These are phyloP conservation scores for Alethe castanea DNA, from an alignment of 2,113 vertebrate genomes.

Conservation along the genomic window DNA sequence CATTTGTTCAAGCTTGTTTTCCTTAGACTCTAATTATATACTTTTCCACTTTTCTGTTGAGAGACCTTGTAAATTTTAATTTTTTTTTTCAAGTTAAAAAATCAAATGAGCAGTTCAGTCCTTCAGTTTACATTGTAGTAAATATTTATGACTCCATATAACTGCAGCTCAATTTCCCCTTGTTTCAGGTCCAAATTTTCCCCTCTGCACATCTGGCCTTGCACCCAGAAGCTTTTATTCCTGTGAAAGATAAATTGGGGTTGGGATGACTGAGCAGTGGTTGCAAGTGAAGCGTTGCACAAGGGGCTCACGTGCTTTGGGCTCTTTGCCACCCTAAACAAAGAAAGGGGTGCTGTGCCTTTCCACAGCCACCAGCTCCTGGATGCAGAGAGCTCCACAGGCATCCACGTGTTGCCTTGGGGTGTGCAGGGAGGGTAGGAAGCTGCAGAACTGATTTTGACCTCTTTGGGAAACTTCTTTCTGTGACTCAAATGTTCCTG, in stretches of 20 bases:
- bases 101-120: not conserved
- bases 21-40: conserved; percentile 40
- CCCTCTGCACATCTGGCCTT: conserved; percentile 45
- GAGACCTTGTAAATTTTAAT: conserved; percentile 19
- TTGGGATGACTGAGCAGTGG: not conserved
- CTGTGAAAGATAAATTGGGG: conserved; percentile 12
- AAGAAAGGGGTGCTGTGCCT: not conserved
- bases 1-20: conserved; percentile 45
- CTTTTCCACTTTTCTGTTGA: conserved; percentile 33
- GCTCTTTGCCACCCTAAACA: conserved; percentile 8
- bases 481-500: not conserved
- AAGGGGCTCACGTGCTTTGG: not conserved
- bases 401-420: not conserved
- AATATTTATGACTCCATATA: conserved; percentile 58
- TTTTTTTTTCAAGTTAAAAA: not conserved
- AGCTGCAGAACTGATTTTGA: not conserved
- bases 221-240: conserved; percentile 42
- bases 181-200: conserved; percentile 31
- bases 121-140: conserved; percentile 38
- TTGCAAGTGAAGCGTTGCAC: not conserved
- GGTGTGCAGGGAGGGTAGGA: not conserved
- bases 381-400: not conserved
- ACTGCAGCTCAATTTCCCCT: conserved; percentile 54
- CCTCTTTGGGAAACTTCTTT: not conserved
- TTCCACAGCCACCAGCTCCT: not conserved